Evolutionary conservation across 2,888 invertebrate genomes (phyloP), one percentile per base, ranked within the genome.

Genomic region (Diploptera punctata): DNA sequence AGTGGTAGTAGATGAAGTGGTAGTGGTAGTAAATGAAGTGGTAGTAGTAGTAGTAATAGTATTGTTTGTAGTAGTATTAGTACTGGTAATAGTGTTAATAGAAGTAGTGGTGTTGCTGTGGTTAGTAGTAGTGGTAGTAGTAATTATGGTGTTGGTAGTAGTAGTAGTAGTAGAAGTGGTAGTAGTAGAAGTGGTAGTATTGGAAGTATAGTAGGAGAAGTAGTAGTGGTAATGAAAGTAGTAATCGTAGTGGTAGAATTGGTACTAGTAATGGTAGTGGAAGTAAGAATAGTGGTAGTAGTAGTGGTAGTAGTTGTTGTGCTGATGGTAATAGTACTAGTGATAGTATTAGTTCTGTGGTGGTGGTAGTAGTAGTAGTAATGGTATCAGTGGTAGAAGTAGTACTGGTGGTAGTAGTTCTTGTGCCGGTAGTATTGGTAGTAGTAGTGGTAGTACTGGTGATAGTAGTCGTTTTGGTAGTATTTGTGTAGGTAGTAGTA

Each of bases 311-410:
- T 62, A 31, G 33, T 31, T 31, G 33, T 62, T 7, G 33, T 62
- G 31, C 31, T 31, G 19, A 7, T 62, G 31, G 62, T 10, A 31
- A n/a, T 62, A 62, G 31, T 62, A 31, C 31, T 31, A 62, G 62
- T 62, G 19, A 31, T 62, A 54, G 19, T 9, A n/a, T 5, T 49
- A 49, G 5, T 13, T 5, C 4, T 13, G 49, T 7, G 49, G 49
- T 60, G 31, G 24, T 60, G 19, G 29, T 62, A 62, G 33, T 31
- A 31, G 62, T 62, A 62, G 62, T 62, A 62, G 62, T 62, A 62
- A 31, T 62, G 24, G 62, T 31, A 31, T 29, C 31, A 62, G 62
- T 62, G n/a, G 62, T 31, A 31, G n/a, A 7, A 62, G 7, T 62
- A 31, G 62, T 62, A 31, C 31, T 31, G 31, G 62, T 62, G 19